Evolutionary conservation across 2,888 invertebrate species (phyloP), one percentile per base, ranked within the genome.

Genomic region (Gisinianus flammeolus): DNA sequence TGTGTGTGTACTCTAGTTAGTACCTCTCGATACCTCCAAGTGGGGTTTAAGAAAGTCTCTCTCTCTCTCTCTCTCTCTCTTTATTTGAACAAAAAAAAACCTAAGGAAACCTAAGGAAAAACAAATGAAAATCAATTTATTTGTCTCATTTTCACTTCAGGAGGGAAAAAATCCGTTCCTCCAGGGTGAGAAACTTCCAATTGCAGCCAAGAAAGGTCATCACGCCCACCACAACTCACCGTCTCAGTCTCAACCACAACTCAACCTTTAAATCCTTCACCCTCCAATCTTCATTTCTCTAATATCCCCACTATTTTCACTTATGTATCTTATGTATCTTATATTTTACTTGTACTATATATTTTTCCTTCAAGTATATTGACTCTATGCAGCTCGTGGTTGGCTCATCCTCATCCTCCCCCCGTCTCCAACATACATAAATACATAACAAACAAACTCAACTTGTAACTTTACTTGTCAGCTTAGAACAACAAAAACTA

Each of bases 201-300:
- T 96, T 81, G 96, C 96, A 56, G 96, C 97, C 77, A 97, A 97
- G 88, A 97, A 97, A 88, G 95, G 95, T 85, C 92, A 92, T 86
- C 91, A 93, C 86, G 91, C 79, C 70, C 79, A 81, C 44, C 66
- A 54, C 54, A 44, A 44, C 44, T 44, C 44, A 44, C n/a, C n/a
- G n/a, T n/a, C n/a, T n/a, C n/a, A n/a, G n/a, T n/a, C n/a, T n/a
- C 8, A 44, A 44, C 44, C 44, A 44, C 44, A 44, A 44, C 44
- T 44, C 44, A 54, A 54, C 54, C 54, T 54, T n/a, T 54, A 54
- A 54, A 54, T 54, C 54, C 54, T 54, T 54, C 54, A 54, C 16
- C 54, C 54, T n/a, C 54, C n/a, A 16, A 12, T n/a, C 54, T 8
- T n/a, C n/a, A 16, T 3, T 19, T 54, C 8, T 54, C 54, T 16